Evolutionary conservation across 2,888 invertebrate species (phyloP), one percentile per base, ranked within the genome.

Genomic region (Philaethria dido): DNA sequence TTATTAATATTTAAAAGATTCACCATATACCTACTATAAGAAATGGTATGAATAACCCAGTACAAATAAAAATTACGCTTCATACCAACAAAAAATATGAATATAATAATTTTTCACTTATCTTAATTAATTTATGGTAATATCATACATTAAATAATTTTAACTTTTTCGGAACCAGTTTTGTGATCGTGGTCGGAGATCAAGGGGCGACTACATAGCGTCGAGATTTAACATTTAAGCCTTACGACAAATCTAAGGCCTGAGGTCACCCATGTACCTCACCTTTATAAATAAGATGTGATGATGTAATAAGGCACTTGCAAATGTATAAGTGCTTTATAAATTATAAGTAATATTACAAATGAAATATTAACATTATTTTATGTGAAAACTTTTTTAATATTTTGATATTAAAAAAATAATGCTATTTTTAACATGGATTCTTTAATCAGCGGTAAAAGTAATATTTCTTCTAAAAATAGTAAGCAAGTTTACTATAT

Each of bases 221-320:
- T 69, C 39, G 69, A 62, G 60, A 14, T 29, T 45, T 57, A 36
- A 66, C 36, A 61, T 61, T 61, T 42, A 62, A 42, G 45, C 42
- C 39, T 50, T 55, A 64, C 62, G 68, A 66, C 62, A 65, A 64
- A 63, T 50, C 60, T 62, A 64, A 69, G 66, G 68, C 64, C 66
- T 81, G 81, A 84, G 86, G 82, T 88, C 85, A 84, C 67, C 71
- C 61, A 66, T 71, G 77, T 80, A 82, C 78, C 81, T 85, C 84
- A 86, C 84, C 81, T 81, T 82, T 87, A 86, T 83, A 74, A 79
- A 84, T 84, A 86, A 83, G 77, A 73, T 72, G 66, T 69, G 84
- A 82, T 86, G 86, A 71, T 69, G 81, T 86, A 86, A 86, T 74
- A 70, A 71, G 71, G 72, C 71, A 69, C 69, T 76, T 75, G 69